Base-by-base conservation (phyloP, 2,888 invertebrate species). In the Nomada hirtipes region DNA sequence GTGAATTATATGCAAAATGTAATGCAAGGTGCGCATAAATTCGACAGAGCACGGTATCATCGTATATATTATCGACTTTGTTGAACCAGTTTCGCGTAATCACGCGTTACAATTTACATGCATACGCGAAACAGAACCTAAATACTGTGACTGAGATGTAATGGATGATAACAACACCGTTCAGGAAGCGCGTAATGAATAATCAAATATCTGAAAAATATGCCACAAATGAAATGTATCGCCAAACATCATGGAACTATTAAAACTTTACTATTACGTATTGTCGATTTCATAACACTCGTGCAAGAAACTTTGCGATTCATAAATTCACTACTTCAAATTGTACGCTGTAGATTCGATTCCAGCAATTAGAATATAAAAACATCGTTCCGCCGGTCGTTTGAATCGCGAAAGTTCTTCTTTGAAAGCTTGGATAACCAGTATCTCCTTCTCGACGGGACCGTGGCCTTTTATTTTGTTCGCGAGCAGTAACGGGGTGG, bases 331-430 rank as follows among this genome's bases (percentile, higher is more conserved):
- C 47, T 52, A 4, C 29, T 1, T 26, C 29, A 55, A 70, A 68
- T 83, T 50, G 65, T 50, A 57, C 68, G 50, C 36, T n/a, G 61
- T 55, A 59, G 82, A 81, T 76, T 68, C 68, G 73, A 78, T 84
- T 67, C 76, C 52, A 74, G 60, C 86, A 82, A 82, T 87, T 88
- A 91, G 89, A 89, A 88, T 91, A 90, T 89, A 91, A 91, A 92
- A 92, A 93, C 91, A 91, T 91, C 91, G 91, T 92, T 91, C 91
- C 47, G 44, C 89, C 90, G 88, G 86, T 88, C 89, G 89, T 91
- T 90, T 90, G 90, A 91, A 91, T 90, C 90, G 91, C 87, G 68
- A 86, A 90, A 90, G 89, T 90, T 91, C 91, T 91, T 92, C 92
- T 79, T 80, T 80, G 23, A 92, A 92, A 92, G 92, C 91, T 90